phyloP scores from a whole-genome alignment of 1,140 invertebrate genomes.

The Mylabris phalerata region DNA sequence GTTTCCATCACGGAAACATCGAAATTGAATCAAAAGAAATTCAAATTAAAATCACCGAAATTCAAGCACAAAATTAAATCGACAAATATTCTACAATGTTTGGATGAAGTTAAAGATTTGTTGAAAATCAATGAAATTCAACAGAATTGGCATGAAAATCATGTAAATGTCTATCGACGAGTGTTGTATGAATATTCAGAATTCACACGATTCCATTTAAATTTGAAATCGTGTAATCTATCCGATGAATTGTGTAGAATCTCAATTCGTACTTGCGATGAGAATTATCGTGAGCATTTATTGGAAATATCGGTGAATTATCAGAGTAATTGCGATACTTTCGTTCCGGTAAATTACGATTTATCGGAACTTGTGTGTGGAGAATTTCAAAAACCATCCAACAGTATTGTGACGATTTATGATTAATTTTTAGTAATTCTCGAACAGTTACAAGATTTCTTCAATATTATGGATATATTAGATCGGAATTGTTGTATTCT shows the following conservation, averaged over 20 bases:
- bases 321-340: conserved; percentile 19
- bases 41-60: conserved; percentile 3
- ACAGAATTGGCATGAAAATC: conserved; percentile 4
- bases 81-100: conserved; percentile 5
- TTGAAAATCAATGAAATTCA: no score
- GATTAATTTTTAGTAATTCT: conserved; percentile 24
- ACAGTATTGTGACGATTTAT: conserved; percentile 24
- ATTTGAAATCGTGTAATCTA: conserved; percentile 20
- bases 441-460: conserved; percentile 40
- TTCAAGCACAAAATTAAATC: background rate
- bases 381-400: no score
- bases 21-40: background rate
- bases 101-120: conserved; percentile 11
- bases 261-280: conserved; percentile 19
- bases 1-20: background rate
- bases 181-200: conserved; percentile 32
- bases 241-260: conserved; percentile 28
- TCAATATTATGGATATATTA: conserved; percentile 43
- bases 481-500: conserved; percentile 40
- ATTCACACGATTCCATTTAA: conserved; percentile 31
- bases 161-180: conserved; percentile 21
- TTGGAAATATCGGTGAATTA: conserved; percentile 24
- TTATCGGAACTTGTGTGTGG: no score
- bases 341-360: conserved; percentile 8
- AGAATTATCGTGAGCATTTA: conserved; percentile 23